These are phyloP conservation scores for Hoplias malabaricus DNA, from an alignment of 2,113 vertebrate genomes.

Conservation along the genomic window DNA sequence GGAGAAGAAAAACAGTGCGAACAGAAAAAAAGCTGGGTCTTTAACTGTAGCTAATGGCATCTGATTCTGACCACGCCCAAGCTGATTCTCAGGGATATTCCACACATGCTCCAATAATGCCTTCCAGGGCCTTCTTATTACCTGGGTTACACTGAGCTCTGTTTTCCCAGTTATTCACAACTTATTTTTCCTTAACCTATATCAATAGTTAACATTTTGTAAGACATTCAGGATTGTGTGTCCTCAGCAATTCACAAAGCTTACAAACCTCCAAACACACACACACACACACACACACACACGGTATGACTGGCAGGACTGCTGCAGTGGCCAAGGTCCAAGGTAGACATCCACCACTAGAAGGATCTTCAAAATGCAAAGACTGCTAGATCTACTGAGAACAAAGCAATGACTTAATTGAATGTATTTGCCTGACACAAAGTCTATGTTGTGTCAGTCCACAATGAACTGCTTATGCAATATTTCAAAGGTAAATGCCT, in stretches of 20 bases:
- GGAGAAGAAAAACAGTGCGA: too few relatives aligned
- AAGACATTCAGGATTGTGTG: conserved; percentile 41
- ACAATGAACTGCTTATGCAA: conserved; percentile 48
- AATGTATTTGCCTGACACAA: conserved; percentile 48
- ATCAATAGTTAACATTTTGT: conserved; percentile 52
- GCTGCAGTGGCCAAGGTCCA: background rate
- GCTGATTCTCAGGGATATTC: conserved; percentile 1
- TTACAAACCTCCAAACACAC: too few relatives aligned
- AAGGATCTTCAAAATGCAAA: background rate
- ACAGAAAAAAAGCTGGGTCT: background rate
- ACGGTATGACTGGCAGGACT: background rate
- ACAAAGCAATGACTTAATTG: conserved; percentile 36
- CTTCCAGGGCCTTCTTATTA: conserved; percentile 30
- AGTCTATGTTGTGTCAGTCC: conserved; percentile 45
- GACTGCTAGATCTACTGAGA: conserved; percentile 24
- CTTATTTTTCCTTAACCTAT: conserved; percentile 52
- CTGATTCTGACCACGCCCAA: background rate
- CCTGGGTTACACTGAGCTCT: conserved; percentile 16
- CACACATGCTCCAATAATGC: conserved; percentile 34
- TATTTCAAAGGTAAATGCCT: conserved; percentile 50
- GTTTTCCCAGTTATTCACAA: conserved; percentile 34
- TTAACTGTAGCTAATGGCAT: background rate
- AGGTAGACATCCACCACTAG: background rate
- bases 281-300: too few relatives aligned
- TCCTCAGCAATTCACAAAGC: background rate